Evolutionary conservation across 2,797 vertebrate genomes (phyloP), one percentile per base, ranked within the genome.

Genomic region (Heteromormyrus szaboi): DNA sequence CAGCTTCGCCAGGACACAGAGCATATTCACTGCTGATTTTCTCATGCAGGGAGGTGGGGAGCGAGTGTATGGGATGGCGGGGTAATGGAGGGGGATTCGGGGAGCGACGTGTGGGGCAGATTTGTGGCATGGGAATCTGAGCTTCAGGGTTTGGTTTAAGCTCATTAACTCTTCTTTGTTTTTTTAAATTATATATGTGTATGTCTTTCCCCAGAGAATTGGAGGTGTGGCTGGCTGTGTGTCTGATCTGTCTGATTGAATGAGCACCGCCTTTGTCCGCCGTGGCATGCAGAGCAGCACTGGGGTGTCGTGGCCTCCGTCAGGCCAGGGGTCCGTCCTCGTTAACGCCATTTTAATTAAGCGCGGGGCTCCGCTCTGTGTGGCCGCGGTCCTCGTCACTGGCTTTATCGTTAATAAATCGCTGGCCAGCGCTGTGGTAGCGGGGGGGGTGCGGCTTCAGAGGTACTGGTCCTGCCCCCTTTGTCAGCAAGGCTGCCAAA

Each of bases 271-370:
- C 83, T 86, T 89, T 53, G 81, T 68, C 79, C 19, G 14, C 17
- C 46, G 37, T 29, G 85, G 59, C 65, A 56, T 41, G 19, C 85
- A 33, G 53, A 89, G 68, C 14, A 44, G 56, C 50, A 48, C n/a
- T 37, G 48, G 46, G 17, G 83, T 68, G 46, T 76, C 9, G 48
- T 19, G n/a, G 81, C 83, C 88, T 65, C 4, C 56, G 6, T 44
- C 46, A 2, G 25, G 56, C 79, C 17, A 8, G 29, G 83, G 41
- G 41, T 65, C 37, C 9, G 81, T 51, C 33, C 81, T 56, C 88
- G 79, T 85, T 89, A 89, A 89, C 37, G 83, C 83, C 44, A 86
- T 89, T 89, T 89, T 89, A 89, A 89, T 89, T 65, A 89, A 86
- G 14, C 50, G 25, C 29, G 44, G 8, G 46, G 29, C 83, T 17